phyloP scores from a whole-genome alignment of 2,888 invertebrate genomes.

The Ernsta delagoae region DNA sequence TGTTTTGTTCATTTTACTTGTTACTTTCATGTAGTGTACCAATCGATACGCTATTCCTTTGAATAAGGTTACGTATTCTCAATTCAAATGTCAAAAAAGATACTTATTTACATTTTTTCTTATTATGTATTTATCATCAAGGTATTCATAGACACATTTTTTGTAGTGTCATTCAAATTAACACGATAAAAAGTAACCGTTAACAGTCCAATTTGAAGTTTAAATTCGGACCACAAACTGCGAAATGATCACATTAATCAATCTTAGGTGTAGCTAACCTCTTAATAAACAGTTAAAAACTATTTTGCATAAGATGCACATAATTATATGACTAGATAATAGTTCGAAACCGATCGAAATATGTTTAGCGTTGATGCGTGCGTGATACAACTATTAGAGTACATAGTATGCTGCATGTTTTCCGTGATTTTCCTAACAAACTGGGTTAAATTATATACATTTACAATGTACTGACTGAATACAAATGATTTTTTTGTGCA shows the following conservation, averaged over 20 bases:
- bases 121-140: no score
- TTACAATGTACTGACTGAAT: slow-evolving; percentile 6
- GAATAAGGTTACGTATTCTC: no score
- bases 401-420: not conserved
- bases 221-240: not conserved
- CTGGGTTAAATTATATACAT: not conserved
- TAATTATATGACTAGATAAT: not conserved
- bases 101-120: no score
- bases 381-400: not conserved
- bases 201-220: not conserved
- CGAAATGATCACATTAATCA: slow-evolving; percentile 2
- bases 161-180: not conserved
- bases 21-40: no score
- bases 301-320: not conserved
- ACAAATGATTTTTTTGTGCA: slow-evolving; percentile 18
- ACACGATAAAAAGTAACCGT: not conserved
- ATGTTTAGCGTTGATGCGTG: not conserved
- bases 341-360: no score
- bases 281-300: not conserved
- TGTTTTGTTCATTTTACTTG: no score
- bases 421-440: slow-evolving; percentile 8
- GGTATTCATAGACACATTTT: no score
- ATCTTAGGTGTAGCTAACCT: not conserved
- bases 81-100: no score
- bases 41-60: no score